These are phyloP conservation scores for Bubo scandiacus DNA, from an alignment of 2,113 vertebrate species.

Conservation along the genomic window DNA sequence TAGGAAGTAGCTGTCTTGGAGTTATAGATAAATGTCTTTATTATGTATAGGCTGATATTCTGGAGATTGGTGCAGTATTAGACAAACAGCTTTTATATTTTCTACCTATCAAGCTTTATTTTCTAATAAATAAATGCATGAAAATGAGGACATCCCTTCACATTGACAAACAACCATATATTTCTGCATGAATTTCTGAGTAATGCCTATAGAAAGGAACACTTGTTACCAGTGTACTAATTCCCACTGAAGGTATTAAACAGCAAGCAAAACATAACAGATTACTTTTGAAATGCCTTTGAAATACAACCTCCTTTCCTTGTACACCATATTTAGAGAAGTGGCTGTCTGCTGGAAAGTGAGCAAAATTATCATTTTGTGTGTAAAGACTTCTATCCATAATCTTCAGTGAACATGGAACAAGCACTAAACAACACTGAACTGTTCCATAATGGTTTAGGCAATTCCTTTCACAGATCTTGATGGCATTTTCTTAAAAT, in stretches of 20 bases:
- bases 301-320: background rate
- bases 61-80: conserved; percentile 6
- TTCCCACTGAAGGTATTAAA: background rate
- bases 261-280: background rate
- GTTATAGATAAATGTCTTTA: background rate
- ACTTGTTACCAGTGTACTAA: background rate
- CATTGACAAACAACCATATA: background rate
- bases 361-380: background rate
- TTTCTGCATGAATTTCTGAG: conserved; percentile 46
- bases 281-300: background rate
- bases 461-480: background rate
- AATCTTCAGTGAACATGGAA: background rate
- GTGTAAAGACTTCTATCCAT: background rate
- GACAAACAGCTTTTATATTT: conserved; percentile 18
- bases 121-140: conserved; percentile 40
- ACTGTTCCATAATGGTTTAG: background rate
- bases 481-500: background rate
- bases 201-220: background rate
- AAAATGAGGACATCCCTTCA: background rate
- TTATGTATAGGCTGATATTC: background rate
- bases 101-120: conserved; percentile 4
- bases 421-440: background rate
- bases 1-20: background rate
- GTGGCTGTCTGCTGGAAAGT: background rate
- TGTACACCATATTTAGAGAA: background rate